A percentile compares a stretch with the other conserved stretches of the same genome.
These are phyloP conservation scores for Rutpela maculata DNA, from an alignment of 2,888 invertebrate species.

Conservation along the genomic window DNA sequence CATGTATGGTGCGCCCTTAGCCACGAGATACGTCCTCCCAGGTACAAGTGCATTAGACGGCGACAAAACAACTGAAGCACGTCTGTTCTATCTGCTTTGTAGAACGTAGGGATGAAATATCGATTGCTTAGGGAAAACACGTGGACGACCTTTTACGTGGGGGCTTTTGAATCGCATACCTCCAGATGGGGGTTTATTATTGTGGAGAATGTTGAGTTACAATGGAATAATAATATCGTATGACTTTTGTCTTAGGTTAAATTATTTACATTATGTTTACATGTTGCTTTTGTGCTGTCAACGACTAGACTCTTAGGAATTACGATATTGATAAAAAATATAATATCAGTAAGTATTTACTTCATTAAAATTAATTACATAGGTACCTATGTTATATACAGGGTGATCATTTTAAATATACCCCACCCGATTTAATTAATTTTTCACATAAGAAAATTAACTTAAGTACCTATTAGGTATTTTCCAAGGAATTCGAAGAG, in stretches of 20 bases:
- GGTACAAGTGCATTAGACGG: background rate
- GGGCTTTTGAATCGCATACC: conserved; percentile 14
- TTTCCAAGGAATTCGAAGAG: too few species aligned
- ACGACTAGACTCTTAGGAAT: too few species aligned
- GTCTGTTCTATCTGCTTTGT: background rate
- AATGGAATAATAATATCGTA: background rate
- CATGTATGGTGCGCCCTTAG: conserved; percentile 33
- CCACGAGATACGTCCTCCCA: conserved; percentile 4
- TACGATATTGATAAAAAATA: too few species aligned
- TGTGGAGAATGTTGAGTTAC: conserved; percentile 20
- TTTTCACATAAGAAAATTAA: too few species aligned
- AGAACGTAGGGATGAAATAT: conserved; percentile 39
- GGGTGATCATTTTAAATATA: too few species aligned
- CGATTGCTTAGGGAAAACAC: conserved; percentile 33
- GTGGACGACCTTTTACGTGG: conserved; percentile 31
- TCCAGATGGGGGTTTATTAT: conserved; percentile 25
- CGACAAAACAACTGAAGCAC: background rate
- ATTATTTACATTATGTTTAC: too few species aligned
- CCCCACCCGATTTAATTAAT: too few species aligned
- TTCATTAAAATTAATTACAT: too few species aligned
- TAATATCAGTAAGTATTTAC: too few species aligned
- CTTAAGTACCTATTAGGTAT: too few species aligned
- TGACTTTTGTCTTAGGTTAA: background rate
- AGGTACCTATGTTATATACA: too few species aligned
- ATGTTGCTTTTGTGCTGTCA: too few species aligned